Percentiles rank a stretch among this genome's conserved stretches.
Conservation (phyloP, 2,888 invertebrate genomes). For the Teinopalpus imperialis region DNA sequence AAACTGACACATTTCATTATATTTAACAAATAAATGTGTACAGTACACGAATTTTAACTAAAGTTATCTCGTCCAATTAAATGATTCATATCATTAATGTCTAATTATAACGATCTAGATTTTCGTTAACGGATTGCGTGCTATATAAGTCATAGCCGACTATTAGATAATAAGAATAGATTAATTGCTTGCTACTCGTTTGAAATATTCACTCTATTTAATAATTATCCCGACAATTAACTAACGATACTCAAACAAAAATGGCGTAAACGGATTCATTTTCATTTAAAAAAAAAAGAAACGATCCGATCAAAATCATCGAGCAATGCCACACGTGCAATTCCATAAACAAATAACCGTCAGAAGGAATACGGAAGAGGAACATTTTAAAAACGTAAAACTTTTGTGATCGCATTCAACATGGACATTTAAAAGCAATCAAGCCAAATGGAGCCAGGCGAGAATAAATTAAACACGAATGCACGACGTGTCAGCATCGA, state of each 20-base stretch:
- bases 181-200: too few relatives aligned
- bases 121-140: too few relatives aligned
- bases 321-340: constrained; percentile 20
- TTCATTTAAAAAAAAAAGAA: constrained; percentile 15
- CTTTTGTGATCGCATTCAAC: constrained; percentile 22
- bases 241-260: neutral
- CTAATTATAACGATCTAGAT: too few relatives aligned
- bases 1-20: too few relatives aligned
- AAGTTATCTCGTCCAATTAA: too few relatives aligned
- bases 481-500: constrained; percentile 20
- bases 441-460: constrained; percentile 20
- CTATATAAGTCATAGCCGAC: too few relatives aligned
- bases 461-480: constrained; percentile 23
- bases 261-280: constrained; percentile 6
- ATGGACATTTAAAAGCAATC: constrained; percentile 28
- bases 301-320: constrained; percentile 2
- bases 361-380: constrained; percentile 24
- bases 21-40: too few relatives aligned
- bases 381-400: constrained; percentile 23
- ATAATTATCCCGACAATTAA: neutral
- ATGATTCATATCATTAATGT: too few relatives aligned
- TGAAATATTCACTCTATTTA: too few relatives aligned
- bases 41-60: too few relatives aligned
- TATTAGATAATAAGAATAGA: too few relatives aligned
- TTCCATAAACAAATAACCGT: constrained; percentile 22